Evolutionary conservation across 2,113 vertebrate genomes (phyloP).

Genomic region (Acanthisitta chloris): DNA sequence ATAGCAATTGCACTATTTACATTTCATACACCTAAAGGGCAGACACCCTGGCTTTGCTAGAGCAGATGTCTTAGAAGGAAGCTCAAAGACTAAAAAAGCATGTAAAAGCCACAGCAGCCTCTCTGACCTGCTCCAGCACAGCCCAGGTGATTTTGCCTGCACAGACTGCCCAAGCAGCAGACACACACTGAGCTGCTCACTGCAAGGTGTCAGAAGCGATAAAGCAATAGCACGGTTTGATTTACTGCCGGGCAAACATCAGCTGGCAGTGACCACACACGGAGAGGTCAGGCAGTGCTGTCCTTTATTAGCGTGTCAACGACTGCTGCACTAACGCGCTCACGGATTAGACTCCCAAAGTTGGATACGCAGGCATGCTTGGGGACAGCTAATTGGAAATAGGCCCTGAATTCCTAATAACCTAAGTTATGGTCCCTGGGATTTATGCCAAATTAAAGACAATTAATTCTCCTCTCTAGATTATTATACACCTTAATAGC

Average conservation of each 20-base stretch:
- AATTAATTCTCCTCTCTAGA: slow-evolving; percentile 77
- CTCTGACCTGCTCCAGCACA: not conserved
- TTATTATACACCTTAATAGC: slow-evolving; percentile 72
- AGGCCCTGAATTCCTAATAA: slow-evolving; percentile 68
- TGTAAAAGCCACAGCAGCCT: not conserved
- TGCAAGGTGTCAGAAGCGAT: not conserved
- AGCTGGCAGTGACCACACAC: not conserved
- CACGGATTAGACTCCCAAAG: not conserved
- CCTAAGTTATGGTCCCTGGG: slow-evolving; percentile 65
- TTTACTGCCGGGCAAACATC: not conserved
- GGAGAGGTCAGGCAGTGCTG: not conserved
- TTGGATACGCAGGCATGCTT: not conserved
- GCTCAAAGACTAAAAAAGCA: not conserved
- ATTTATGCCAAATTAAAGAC: slow-evolving; percentile 79
- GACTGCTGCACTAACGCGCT: not conserved
- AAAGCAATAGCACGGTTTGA: not conserved
- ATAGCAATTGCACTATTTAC: slow-evolving; percentile 22
- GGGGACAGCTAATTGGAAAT: slow-evolving; percentile 52
- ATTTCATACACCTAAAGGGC: slow-evolving; percentile 1
- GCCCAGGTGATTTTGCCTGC: not conserved
- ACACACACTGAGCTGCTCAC: not conserved
- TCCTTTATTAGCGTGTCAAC: not conserved
- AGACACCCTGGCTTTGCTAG: not conserved
- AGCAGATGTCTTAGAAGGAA: not conserved
- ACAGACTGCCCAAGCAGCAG: not conserved